A percentile compares a stretch with the other conserved stretches of the same genome.
Evolutionary conservation across 53 echinoderm and acorn worm species (phyloP).

Genomic region (Paracentrotus lividus): DNA sequence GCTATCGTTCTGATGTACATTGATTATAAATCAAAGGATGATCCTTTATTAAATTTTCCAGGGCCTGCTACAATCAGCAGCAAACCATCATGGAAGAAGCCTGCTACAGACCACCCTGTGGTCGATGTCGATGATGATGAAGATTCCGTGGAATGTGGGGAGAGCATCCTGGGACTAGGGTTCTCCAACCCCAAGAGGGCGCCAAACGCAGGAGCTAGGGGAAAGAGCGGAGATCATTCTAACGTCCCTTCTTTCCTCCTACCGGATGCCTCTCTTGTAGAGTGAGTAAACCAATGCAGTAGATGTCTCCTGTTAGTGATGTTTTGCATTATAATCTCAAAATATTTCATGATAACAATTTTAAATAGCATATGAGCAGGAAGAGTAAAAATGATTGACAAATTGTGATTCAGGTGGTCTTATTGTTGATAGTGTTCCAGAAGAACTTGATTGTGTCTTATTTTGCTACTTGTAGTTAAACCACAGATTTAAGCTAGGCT

Average conservation of each 20-base stretch:
- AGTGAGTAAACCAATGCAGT: constrained; percentile 64
- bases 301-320: not conserved
- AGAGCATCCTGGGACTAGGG: constrained; percentile 80
- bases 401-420: no score
- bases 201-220: not conserved
- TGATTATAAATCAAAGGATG: not conserved
- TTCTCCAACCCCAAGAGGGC: constrained; percentile 62
- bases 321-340: no score
- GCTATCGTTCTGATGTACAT: not conserved
- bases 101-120: not conserved
- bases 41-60: not conserved
- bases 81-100: constrained; percentile 86
- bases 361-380: no score
- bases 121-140: constrained; percentile 53
- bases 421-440: no score
- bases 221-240: not conserved
- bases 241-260: constrained; percentile 75
- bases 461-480: no score
- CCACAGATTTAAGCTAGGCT: no score
- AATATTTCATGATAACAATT: no score
- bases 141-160: constrained; percentile 69
- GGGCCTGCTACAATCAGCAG: constrained; percentile 92
- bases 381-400: no score
- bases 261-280: constrained; percentile 79
- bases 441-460: no score